Percentiles rank a stretch among this genome's conserved stretches.
phyloP scores from a whole-genome alignment of 2,797 vertebrate species.

The Molossus molossus region DNA sequence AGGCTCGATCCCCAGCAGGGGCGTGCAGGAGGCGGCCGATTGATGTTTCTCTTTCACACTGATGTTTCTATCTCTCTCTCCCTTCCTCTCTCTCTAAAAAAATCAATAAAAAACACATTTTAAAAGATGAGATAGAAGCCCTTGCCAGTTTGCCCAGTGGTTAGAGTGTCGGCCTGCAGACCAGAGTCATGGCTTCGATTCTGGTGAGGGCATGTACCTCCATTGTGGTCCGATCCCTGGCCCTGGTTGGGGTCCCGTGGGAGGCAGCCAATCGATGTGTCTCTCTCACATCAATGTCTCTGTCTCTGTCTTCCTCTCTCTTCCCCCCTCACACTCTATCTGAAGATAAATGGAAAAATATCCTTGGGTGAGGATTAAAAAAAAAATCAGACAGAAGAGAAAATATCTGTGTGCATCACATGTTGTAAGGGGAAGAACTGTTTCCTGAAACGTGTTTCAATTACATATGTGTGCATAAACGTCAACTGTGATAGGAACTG shows the following conservation, averaged over 20 bases:
- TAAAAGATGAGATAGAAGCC: too few relatives aligned
- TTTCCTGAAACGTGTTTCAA: constrained; percentile 59
- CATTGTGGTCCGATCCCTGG: too few relatives aligned
- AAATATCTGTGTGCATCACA: neutral
- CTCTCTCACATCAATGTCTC: neutral
- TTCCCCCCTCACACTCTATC: neutral
- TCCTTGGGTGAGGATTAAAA: too few relatives aligned
- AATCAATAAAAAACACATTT: neutral
- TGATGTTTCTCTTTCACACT: neutral
- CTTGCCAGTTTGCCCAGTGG: too few relatives aligned
- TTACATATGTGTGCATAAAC: neutral
- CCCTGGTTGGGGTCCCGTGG: too few relatives aligned
- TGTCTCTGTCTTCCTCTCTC: neutral
- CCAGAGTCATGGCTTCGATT: fast-evolving
- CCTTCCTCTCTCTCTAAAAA: neutral
- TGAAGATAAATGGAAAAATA: too few relatives aligned
- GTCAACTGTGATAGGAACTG: neutral
- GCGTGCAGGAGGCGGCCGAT: too few relatives aligned
- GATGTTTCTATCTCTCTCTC: neutral
- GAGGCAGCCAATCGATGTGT: too few relatives aligned
- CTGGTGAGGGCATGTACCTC: too few relatives aligned
- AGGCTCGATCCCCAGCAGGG: too few relatives aligned
- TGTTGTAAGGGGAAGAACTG: neutral
- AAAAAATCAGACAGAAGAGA: neutral
- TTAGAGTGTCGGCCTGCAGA: too few relatives aligned